Evolutionary conservation across 2,888 invertebrate genomes (phyloP), one percentile per base, ranked within the genome.

Genomic region (Parnassius apollo): DNA sequence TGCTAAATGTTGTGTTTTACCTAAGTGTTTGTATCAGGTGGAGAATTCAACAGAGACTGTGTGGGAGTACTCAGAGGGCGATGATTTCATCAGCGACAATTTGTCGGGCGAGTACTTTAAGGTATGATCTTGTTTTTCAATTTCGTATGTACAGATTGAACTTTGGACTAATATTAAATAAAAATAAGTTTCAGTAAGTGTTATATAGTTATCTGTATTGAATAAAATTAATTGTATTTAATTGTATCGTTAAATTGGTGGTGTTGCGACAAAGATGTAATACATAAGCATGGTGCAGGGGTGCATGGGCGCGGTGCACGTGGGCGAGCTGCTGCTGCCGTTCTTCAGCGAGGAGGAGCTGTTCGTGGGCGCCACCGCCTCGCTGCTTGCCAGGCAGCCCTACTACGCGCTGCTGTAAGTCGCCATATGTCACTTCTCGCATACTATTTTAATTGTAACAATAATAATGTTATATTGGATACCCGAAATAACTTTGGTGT

Each of bases 281-380:
- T 25, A 25, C 3, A 25, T 25, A 35, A 7, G 7, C 35, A 35
- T 4, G 49, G 42, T 42, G 59, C 93, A 97, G 92, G 98, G 98
- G 8, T 98, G 98, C 81, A 87, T 98, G 74, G 95, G 96, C 42
- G 97, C 97, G 78, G 95, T 97, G 57, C 94, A 98, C 75, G 94
- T 98, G 63, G 97, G 97, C 58, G 93, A 94, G 58, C 92, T 96
- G 69, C 92, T 98, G 66, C 88, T 98, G 69, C 98, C 98, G 4
- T 98, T 95, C 88, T 98, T 96, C 87, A 93, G 95, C 42, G 94
- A 95, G 77, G 92, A 93, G 66, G 94, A 96, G 80, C 93, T 97
- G 69, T 96, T 96, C 82, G 93, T 93, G 57, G 94, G 94, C 66
- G 74, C 82, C 66, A 83, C 87, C 52, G 86, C 89, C 58, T 79